phyloP scores from a whole-genome alignment of 2,797 vertebrate species.

The Labroides dimidiatus region DNA sequence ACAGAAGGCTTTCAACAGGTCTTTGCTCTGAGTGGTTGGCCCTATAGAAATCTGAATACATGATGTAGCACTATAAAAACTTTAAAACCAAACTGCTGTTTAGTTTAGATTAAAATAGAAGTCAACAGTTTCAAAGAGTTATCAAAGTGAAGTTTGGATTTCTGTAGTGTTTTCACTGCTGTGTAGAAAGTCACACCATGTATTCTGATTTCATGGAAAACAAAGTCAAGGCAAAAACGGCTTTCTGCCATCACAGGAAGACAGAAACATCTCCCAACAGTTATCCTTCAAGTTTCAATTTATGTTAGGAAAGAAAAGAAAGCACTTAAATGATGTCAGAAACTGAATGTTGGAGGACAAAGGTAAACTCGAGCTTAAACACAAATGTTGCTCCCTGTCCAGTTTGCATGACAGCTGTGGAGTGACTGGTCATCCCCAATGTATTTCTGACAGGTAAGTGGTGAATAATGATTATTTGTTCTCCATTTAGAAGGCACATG shows the following conservation, averaged over 20 bases:
- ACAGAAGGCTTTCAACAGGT: conserved; percentile 19
- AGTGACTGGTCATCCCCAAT: conserved; percentile 27
- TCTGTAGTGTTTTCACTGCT: conserved; percentile 16
- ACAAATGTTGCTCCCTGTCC: conserved; percentile 19
- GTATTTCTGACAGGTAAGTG: conserved; percentile 8
- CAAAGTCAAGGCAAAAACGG: conserved; percentile 13
- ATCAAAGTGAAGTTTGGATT: neutral
- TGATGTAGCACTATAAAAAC: conserved; percentile 7
- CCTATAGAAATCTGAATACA: conserved; percentile 30
- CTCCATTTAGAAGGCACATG: conserved; percentile 68
- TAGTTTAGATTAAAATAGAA: neutral
- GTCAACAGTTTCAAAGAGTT: neutral
- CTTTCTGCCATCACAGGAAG: neutral
- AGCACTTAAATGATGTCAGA: conserved; percentile 25
- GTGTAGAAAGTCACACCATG: conserved; percentile 22
- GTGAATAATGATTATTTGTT: conserved; percentile 31
- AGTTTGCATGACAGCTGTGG: conserved; percentile 34
- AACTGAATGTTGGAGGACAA: conserved; percentile 31
- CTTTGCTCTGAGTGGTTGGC: conserved; percentile 15
- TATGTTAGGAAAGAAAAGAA: conserved; percentile 9
- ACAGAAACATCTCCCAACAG: neutral
- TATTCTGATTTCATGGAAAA: conserved; percentile 39
- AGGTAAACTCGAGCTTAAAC: conserved; percentile 26
- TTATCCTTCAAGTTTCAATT: conserved; percentile 42
- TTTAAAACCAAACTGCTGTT: conserved; percentile 12